phyloP scores from a whole-genome alignment of 2,888 invertebrate genomes.

The Drosophila conformis region DNA sequence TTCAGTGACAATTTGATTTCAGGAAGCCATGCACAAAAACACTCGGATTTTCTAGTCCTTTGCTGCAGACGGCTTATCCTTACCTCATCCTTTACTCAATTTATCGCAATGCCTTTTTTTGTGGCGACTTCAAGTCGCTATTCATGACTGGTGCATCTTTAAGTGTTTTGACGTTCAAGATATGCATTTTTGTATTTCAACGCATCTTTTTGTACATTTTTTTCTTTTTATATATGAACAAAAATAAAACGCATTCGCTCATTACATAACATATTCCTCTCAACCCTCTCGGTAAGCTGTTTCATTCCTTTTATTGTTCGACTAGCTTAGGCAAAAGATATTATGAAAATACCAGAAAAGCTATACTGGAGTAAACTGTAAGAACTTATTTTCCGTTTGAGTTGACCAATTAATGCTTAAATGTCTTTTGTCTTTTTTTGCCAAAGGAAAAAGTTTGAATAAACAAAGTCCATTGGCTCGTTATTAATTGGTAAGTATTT shows the following conservation, averaged over 20 bases:
- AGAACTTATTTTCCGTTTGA: not conserved
- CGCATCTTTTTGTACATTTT: not conserved
- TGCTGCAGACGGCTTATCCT: not conserved
- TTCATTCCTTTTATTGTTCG: not conserved
- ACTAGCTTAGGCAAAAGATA: not conserved
- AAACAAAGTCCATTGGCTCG: conserved; percentile 27
- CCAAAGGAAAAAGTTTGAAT: not conserved
- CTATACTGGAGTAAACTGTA: not conserved
- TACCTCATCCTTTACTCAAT: not conserved
- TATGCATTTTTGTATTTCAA: not conserved
- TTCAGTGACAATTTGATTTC: conserved; percentile 26
- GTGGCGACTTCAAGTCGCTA: not conserved
- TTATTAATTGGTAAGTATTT: conserved; percentile 9
- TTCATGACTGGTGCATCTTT: not conserved
- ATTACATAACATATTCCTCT: not conserved
- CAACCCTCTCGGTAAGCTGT: not conserved
- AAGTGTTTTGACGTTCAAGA: not conserved
- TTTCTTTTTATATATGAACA: not conserved
- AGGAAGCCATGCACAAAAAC: not conserved
- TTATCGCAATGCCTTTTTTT: not conserved
- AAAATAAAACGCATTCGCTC: not conserved
- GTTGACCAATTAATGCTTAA: not conserved
- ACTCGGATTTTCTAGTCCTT: not conserved
- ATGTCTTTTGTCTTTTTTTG: not conserved
- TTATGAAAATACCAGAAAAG: not conserved